Evolutionary conservation across 2,797 vertebrate species (phyloP).

Genomic region (Oryzias dopingdopingensis): DNA sequence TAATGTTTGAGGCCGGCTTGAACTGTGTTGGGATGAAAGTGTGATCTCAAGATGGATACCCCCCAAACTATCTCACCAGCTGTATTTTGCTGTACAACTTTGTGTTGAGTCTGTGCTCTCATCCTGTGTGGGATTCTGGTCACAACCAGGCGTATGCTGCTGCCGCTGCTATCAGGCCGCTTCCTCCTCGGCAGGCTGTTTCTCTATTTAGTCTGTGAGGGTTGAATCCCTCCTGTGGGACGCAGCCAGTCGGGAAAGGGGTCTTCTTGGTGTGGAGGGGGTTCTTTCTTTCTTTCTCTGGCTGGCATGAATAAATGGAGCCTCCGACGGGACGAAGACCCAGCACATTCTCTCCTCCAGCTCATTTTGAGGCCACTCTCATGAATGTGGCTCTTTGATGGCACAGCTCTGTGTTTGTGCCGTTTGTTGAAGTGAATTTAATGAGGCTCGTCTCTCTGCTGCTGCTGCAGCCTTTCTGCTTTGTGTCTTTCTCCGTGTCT

Average conservation of each 20-base stretch:
- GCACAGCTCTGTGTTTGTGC: conserved; percentile 35
- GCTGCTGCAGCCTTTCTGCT: conserved; percentile 27
- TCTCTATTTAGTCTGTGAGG: conserved; percentile 46
- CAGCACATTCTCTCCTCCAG: conserved; percentile 45
- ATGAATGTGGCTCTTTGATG: conserved; percentile 66
- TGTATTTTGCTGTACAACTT: not conserved
- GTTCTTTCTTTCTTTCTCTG: conserved; percentile 11
- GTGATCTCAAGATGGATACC: no score
- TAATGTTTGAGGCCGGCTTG: no score
- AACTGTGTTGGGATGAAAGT: no score
- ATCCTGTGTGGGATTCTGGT: no score
- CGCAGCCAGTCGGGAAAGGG: conserved; percentile 26
- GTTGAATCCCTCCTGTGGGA: conserved; percentile 52
- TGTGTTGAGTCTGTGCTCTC: no score
- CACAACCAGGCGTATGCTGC: conserved; percentile 5
- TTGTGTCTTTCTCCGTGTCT: conserved; percentile 7
- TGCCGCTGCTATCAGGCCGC: conserved; percentile 50
- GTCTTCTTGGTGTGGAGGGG: not conserved
- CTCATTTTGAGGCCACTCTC: conserved; percentile 32
- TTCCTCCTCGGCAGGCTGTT: conserved; percentile 35
- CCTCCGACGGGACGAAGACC: conserved; percentile 52
- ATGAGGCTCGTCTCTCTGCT: conserved; percentile 44
- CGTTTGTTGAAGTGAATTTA: conserved; percentile 45
- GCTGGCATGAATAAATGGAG: conserved; percentile 50
- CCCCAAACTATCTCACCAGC: not conserved